Percentiles rank a stretch among this genome's conserved stretches.
These are phyloP conservation scores for Tamias sibiricus DNA, from an alignment of 2,113 vertebrate species.

Conservation along the genomic window DNA sequence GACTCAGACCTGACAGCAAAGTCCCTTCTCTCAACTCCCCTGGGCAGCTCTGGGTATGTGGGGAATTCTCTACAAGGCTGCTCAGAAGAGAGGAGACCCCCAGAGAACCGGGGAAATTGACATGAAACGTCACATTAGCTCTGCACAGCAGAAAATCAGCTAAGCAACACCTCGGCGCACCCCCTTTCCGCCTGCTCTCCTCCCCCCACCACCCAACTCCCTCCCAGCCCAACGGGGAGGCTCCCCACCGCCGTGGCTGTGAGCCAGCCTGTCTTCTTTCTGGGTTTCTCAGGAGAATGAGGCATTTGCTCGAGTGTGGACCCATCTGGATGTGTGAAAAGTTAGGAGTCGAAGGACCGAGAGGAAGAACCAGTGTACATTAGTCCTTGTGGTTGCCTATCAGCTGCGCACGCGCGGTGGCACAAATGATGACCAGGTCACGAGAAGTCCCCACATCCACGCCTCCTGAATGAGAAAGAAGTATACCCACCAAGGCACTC, in stretches of 20 bases:
- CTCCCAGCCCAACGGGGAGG: background rate
- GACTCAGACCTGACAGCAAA: background rate
- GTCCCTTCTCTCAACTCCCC: conserved; percentile 1
- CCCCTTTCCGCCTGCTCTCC: conserved; percentile 5
- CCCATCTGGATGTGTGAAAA: conserved; percentile 36
- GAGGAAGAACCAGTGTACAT: background rate
- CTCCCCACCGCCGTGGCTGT: fast-evolving
- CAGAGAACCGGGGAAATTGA: conserved; percentile 39
- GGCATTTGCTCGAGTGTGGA: conserved; percentile 55
- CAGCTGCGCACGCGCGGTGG: background rate
- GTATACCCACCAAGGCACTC: conserved; percentile 60
- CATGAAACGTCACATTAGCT: background rate
- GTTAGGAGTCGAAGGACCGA: conserved; percentile 43
- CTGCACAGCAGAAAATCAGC: conserved; percentile 82
- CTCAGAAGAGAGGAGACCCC: conserved; percentile 43
- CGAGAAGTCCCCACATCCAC: background rate
- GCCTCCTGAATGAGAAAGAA: conserved; percentile 53
- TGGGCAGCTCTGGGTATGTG: conserved; percentile 54
- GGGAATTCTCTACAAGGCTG: conserved; percentile 19
- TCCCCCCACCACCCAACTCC: background rate
- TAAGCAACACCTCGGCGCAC: background rate
- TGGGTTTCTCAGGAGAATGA: conserved; percentile 40
- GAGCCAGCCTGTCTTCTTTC: background rate
- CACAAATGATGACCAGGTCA: background rate
- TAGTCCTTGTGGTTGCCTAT: background rate